Base-by-base conservation (phyloP, 2,113 vertebrate species). In the Donacobius atricapilla region DNA sequence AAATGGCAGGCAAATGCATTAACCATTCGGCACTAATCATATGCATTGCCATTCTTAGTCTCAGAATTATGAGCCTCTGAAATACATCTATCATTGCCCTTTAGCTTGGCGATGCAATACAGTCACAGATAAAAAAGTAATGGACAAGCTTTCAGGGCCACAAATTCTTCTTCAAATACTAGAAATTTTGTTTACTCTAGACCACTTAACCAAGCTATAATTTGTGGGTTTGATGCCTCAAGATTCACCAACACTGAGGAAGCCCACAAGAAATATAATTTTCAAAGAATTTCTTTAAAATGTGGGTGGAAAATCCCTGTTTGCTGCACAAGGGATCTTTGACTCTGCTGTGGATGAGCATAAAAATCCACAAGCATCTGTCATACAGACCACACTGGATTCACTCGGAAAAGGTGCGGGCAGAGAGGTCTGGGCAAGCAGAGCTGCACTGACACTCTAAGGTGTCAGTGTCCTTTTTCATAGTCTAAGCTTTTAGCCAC, bases 151-250 rank as follows among this genome's bases (percentile, higher is more conserved):
- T 91, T 40, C 21, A 66, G 61, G 45, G 73, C 56, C 31, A 90
- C 25, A 85, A 84, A 88, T 77, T 76, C 45, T 69, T 90, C 51
- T 66, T 73, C 92, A 88, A 63, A 47, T 95, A 93, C 93, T 88
- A 87, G 93, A 96, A 93, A 44, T 75, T 47, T 25, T 96, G 54
- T 83, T 96, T 90, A 77, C 80, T 83, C 25, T 70, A 60, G 44
- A 70, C 85, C 31, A 27, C 57, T 65, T 73, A 94, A 90, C 35
- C 82, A 73, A 88, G 19, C 22, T 86, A 8, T 68, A 88, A 92
- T 93, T 61, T 88, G 56, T 48, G 78, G 58, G 18, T 69, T 89
- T 72, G 82, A 45, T 64, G 48, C 58, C 2, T 3, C 47, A 78
- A 92, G 96, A 95, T 66, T 95, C 82, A 93, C 51, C 58, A 81